Percentiles rank a stretch among this genome's conserved stretches.
phyloP scores from a whole-genome alignment of 2,113 vertebrate species.

The Thunnus maccoyii region DNA sequence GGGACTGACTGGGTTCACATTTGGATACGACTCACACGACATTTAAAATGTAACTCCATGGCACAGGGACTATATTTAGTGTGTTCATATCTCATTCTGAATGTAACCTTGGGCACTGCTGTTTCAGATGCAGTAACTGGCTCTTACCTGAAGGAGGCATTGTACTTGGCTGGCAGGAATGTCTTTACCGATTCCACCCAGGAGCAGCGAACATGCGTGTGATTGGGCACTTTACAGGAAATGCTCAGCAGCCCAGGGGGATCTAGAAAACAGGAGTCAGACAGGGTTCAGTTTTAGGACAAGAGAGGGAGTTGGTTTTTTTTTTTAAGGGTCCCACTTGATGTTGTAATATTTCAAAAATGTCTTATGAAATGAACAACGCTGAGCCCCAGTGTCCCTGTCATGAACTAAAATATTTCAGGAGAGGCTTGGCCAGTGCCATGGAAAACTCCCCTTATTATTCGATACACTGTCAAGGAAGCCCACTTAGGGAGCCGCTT shows the following conservation, averaged over 20 bases:
- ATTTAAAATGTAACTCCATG: constrained; percentile 21
- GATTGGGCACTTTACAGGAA: constrained; percentile 83
- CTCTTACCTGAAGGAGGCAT: constrained; percentile 79
- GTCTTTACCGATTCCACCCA: constrained; percentile 79
- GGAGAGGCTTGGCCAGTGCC: constrained; percentile 5
- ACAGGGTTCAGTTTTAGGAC: constrained; percentile 27
- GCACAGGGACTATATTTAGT: constrained; percentile 19
- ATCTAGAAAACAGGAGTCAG: constrained; percentile 69
- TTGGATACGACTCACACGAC: neutral
- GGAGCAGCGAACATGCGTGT: constrained; percentile 78
- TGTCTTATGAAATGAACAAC: constrained; percentile 6
- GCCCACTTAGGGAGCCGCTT: constrained; percentile 61
- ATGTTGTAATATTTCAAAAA: neutral
- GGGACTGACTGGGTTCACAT: neutral
- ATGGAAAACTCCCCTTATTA: constrained; percentile 49
- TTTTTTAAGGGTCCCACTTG: neutral
- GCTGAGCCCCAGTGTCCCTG: neutral
- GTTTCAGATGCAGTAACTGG: constrained; percentile 23
- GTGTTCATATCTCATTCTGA: neutral
- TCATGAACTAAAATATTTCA: constrained; percentile 15
- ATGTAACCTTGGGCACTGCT: neutral
- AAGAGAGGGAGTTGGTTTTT: neutral
- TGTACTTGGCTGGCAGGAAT: constrained; percentile 81
- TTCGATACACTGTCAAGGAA: constrained; percentile 53
- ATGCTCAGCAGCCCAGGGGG: constrained; percentile 78